Conservation (phyloP, 1,140 invertebrate species). For the Cotesia typhae region DNA sequence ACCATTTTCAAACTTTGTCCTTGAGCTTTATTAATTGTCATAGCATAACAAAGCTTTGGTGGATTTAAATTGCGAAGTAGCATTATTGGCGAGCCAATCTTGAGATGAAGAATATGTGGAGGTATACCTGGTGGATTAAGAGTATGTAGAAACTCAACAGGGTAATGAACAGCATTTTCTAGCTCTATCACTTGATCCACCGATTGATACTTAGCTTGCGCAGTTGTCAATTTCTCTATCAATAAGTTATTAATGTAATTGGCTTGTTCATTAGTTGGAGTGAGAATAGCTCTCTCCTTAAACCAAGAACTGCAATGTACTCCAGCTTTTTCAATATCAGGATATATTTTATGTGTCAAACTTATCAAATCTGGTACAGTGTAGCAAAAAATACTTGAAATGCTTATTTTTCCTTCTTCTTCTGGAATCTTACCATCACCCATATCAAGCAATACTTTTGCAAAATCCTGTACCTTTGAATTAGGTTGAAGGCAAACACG, state of each 20-base stretch:
- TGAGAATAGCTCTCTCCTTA: slow-evolving; percentile 41
- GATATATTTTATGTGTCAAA: slow-evolving; percentile 49
- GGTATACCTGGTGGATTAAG: slow-evolving; percentile 52
- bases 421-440: slow-evolving; percentile 50
- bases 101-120: slow-evolving; percentile 50
- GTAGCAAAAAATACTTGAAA: background rate
- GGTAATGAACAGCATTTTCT: slow-evolving; percentile 52
- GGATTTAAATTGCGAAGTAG: slow-evolving; percentile 57
- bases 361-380: slow-evolving; percentile 38
- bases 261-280: slow-evolving; percentile 45
- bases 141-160: slow-evolving; percentile 57
- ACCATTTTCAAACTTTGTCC: slow-evolving; percentile 48
- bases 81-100: slow-evolving; percentile 55
- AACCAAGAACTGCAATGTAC: slow-evolving; percentile 43
- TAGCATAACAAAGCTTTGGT: slow-evolving; percentile 23
- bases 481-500: slow-evolving; percentile 56
- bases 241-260: slow-evolving; percentile 42
- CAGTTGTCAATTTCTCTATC: slow-evolving; percentile 35
- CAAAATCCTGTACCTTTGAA: slow-evolving; percentile 48
- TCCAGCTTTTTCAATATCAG: slow-evolving; percentile 48
- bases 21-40: slow-evolving; percentile 25
- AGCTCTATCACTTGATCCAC: slow-evolving; percentile 51
- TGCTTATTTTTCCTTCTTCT: slow-evolving; percentile 2
- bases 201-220: slow-evolving; percentile 44
- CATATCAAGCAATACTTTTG: slow-evolving; percentile 54